Percentiles rank a stretch among this genome's conserved stretches.
Evolutionary conservation across 2,113 vertebrate genomes (phyloP).

Genomic region (Chaetodon auriga): DNA sequence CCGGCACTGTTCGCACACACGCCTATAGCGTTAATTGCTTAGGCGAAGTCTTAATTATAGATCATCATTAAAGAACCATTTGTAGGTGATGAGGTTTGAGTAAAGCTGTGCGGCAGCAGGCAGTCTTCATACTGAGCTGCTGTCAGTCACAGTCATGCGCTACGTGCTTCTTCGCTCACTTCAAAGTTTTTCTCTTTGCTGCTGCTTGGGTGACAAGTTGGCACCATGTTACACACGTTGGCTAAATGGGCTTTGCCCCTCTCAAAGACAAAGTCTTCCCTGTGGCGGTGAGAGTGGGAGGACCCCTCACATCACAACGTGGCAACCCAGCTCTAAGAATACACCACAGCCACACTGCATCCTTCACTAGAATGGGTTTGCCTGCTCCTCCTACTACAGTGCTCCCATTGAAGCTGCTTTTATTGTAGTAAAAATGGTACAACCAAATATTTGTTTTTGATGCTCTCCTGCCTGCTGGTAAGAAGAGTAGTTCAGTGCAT

Average conservation of each 20-base stretch:
- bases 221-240: slow-evolving; percentile 60
- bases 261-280: slow-evolving; percentile 33
- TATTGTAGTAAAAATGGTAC: not conserved
- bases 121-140: not conserved
- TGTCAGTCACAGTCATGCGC: slow-evolving; percentile 2
- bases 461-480: not conserved
- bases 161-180: slow-evolving; percentile 16
- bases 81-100: slow-evolving; percentile 10
- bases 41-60: slow-evolving; percentile 57
- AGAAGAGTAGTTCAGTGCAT: not conserved
- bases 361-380: slow-evolving; percentile 38
- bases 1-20: slow-evolving; percentile 39
- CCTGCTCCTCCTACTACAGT: slow-evolving; percentile 34
- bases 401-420: slow-evolving; percentile 7
- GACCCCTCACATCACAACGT: slow-evolving; percentile 83
- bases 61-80: slow-evolving; percentile 56
- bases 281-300: slow-evolving; percentile 74
- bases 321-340: slow-evolving; percentile 78
- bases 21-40: slow-evolving; percentile 29
- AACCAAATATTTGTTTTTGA: not conserved
- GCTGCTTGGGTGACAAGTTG: slow-evolving; percentile 57
- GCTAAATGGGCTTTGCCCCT: slow-evolving; percentile 38
- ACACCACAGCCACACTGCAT: slow-evolving; percentile 43
- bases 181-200: not conserved
- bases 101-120: not conserved